Conservation (phyloP, 2,888 invertebrate species). For the Polydrusus pterygomalis region DNA sequence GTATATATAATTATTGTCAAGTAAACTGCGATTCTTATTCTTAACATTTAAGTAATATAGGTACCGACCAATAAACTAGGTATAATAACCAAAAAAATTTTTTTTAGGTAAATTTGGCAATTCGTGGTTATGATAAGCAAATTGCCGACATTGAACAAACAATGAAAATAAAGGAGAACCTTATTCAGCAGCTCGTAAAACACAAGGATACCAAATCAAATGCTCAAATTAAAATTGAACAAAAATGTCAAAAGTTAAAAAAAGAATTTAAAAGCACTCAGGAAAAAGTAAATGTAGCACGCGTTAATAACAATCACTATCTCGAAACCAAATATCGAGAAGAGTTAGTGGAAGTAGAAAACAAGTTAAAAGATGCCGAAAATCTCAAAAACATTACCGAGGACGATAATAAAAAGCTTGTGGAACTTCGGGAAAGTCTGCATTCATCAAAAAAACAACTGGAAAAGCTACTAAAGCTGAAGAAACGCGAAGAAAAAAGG, state of each 20-base stretch:
- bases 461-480: conserved; percentile 82
- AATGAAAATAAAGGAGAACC: conserved; percentile 81
- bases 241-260: conserved; percentile 78
- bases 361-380: conserved; percentile 70
- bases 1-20: no score
- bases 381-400: conserved; percentile 74
- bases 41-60: no score
- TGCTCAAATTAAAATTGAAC: conserved; percentile 77
- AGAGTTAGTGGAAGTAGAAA: conserved; percentile 71
- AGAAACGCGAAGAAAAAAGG: conserved; percentile 83
- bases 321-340: conserved; percentile 67
- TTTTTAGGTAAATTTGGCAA: conserved; percentile 61
- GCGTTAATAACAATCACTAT: conserved; percentile 67
- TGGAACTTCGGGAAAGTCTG: conserved; percentile 83
- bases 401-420: conserved; percentile 79
- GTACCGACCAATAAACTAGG: no score
- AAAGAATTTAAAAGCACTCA: conserved; percentile 77
- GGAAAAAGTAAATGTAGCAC: conserved; percentile 75
- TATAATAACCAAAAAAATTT: neutral
- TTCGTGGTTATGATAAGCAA: conserved; percentile 71
- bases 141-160: conserved; percentile 81
- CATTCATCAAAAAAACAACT: conserved; percentile 85
- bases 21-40: no score
- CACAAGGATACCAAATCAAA: conserved; percentile 76
- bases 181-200: conserved; percentile 80